Evolutionary conservation across 2,888 invertebrate genomes (phyloP).

Genomic region (Crocallis elinguaria): DNA sequence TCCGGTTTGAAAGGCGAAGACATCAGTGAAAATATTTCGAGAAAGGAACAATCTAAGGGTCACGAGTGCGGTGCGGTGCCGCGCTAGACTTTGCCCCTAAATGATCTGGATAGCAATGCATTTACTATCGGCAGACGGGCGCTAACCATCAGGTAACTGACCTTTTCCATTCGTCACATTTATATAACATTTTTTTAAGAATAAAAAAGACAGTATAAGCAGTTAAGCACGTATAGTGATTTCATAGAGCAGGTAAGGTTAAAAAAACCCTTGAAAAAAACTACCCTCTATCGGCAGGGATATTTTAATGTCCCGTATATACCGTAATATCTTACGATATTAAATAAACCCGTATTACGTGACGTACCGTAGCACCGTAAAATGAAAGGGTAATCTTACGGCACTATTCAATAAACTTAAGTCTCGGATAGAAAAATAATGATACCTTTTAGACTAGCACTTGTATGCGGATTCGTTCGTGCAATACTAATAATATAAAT

Average conservation of each 20-base stretch:
- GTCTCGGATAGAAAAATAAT: conserved; percentile 33
- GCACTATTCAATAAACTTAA: conserved; percentile 37
- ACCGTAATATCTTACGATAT: conserved; percentile 20
- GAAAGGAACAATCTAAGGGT: too few species aligned
- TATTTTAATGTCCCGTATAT: conserved; percentile 21
- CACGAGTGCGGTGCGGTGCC: too few species aligned
- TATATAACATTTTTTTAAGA: too few species aligned
- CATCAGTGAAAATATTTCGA: too few species aligned
- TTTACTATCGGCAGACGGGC: too few species aligned
- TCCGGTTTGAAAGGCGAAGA: too few species aligned
- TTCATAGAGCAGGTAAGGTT: not conserved
- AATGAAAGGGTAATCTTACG: conserved; percentile 28
- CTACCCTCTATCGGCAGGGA: not conserved
- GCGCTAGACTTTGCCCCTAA: too few species aligned
- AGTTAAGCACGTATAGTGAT: too few species aligned
- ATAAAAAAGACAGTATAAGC: too few species aligned
- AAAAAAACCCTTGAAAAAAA: not conserved
- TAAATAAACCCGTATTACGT: conserved; percentile 25
- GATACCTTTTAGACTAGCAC: conserved; percentile 9
- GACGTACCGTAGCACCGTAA: conserved; percentile 27
- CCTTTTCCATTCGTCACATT: too few species aligned
- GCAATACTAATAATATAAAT: not conserved
- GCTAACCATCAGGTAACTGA: too few species aligned
- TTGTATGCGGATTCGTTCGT: not conserved
- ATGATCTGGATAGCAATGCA: too few species aligned